phyloP scores from a whole-genome alignment of 2,113 vertebrate genomes.

The Cichladusa arquata region DNA sequence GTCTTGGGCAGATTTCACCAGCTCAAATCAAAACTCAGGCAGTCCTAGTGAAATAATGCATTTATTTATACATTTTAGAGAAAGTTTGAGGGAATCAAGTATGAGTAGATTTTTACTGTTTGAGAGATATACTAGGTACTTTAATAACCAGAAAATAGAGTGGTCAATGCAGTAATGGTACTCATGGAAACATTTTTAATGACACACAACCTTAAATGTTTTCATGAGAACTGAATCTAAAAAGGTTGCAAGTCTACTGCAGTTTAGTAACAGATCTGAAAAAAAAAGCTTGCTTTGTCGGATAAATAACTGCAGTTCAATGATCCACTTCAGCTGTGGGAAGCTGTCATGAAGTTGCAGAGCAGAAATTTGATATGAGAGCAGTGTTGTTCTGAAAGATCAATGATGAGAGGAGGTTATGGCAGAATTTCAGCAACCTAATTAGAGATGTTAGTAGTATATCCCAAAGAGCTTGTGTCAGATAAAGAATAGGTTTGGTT shows the following conservation, averaged over 20 bases:
- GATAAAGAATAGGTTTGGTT: not conserved
- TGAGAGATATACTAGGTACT: not conserved
- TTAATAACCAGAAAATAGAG: not conserved
- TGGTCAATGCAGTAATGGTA: not conserved
- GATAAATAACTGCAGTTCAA: not conserved
- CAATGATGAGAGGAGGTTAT: not conserved
- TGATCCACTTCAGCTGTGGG: not conserved
- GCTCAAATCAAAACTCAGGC: not conserved
- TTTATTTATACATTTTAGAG: not conserved
- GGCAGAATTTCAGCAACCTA: conserved; percentile 10
- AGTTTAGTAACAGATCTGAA: not conserved
- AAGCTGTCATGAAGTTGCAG: not conserved
- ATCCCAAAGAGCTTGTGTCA: not conserved
- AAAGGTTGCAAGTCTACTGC: not conserved
- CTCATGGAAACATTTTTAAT: not conserved
- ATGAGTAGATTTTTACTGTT: not conserved
- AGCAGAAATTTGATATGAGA: not conserved
- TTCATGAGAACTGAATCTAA: not conserved
- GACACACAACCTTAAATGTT: not conserved
- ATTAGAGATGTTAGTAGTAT: not conserved
- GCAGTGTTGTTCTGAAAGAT: not conserved
- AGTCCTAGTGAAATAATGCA: not conserved
- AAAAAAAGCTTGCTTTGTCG: not conserved
- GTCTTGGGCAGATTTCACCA: not conserved
- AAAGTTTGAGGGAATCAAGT: not conserved